Evolutionary conservation across 2,797 vertebrate species (phyloP).

Genomic region (Danio aesculapii): DNA sequence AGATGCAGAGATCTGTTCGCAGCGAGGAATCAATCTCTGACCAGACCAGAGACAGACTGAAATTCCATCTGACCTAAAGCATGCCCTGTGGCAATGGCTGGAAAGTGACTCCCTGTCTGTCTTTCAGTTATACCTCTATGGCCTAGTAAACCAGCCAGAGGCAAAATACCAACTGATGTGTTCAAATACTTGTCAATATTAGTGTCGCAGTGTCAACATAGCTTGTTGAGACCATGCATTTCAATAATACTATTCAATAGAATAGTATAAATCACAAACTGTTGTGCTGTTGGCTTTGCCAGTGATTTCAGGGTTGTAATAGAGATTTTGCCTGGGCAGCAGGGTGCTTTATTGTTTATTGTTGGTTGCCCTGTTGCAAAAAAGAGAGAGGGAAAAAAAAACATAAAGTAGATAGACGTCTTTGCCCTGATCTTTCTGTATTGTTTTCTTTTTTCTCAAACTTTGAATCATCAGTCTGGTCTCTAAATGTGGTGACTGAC

Average conservation of each 20-base stretch:
- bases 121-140: not conserved
- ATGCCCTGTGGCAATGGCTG: slow-evolving; percentile 14
- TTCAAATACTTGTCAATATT: slow-evolving; percentile 35
- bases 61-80: slow-evolving; percentile 68
- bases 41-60: slow-evolving; percentile 71
- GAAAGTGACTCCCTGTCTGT: slow-evolving; percentile 13
- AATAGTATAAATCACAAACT: slow-evolving; percentile 25
- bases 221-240: slow-evolving; percentile 32
- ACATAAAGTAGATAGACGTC: not conserved
- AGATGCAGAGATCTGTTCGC: slow-evolving; percentile 39
- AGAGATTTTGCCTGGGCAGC: not conserved
- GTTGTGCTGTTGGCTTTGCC: slow-evolving; percentile 3
- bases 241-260: slow-evolving; percentile 27
- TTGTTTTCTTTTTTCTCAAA: not conserved
- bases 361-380: not conserved
- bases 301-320: slow-evolving; percentile 2
- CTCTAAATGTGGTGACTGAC: slow-evolving; percentile 42
- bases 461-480: not conserved
- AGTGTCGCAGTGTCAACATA: slow-evolving; percentile 24
- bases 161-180: slow-evolving; percentile 33
- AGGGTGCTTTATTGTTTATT: not conserved
- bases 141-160: not conserved
- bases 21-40: slow-evolving; percentile 69
- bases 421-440: not conserved
- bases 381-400: too few relatives aligned